Evolutionary conservation across 2,113 vertebrate species (phyloP), one percentile per base, ranked within the genome.

Genomic region (Charadrius vociferus): DNA sequence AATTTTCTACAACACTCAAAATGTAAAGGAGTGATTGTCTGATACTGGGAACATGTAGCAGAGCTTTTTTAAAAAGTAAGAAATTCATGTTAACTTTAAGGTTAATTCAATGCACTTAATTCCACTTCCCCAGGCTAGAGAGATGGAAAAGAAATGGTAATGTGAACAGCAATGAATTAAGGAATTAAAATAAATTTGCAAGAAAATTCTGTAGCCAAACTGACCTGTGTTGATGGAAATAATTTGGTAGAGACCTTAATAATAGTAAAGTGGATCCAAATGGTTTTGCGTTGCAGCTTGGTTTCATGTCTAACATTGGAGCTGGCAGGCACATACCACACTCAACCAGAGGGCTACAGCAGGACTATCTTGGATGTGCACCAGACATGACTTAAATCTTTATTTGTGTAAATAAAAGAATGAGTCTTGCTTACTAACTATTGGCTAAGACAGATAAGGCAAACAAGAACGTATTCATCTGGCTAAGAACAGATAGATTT

Each of bases 281-380:
- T 6, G 10, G 8, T 87, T n/a, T 81, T 4, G 1, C 8, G 39
- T 7, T 68, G 22, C 20, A 80, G 4, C 26, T 75, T 80, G n/a
- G 10, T 61, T 75, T 74, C 49, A 10, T 1, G 0, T 58, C 16
- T 52, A 32, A 53, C 1, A 0, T 2, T 5, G 9, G 27, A 85
- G 18, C 10, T 5, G 9, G 13, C 3, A 37, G 66, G 7, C 13
- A 22, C 1, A 1, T n/a, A 50, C 27, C 12, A 27, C 17, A 6
- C 24, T 61, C n/a, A 75, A 7, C 10, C 26, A 62, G 53, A 90
- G 30, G 23, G 10, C 34, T 47, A 55, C 36, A 58, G 32, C 37
- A 94, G 27, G n/a, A 63, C 50, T 22, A 30, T 20, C 19, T 32
- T 59, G 56, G 20, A 43, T 34, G 15, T 47, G 29, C 12, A 55